These are phyloP conservation scores for Esperia sulphurella DNA, from an alignment of 2,888 invertebrate genomes.

Conservation along the genomic window DNA sequence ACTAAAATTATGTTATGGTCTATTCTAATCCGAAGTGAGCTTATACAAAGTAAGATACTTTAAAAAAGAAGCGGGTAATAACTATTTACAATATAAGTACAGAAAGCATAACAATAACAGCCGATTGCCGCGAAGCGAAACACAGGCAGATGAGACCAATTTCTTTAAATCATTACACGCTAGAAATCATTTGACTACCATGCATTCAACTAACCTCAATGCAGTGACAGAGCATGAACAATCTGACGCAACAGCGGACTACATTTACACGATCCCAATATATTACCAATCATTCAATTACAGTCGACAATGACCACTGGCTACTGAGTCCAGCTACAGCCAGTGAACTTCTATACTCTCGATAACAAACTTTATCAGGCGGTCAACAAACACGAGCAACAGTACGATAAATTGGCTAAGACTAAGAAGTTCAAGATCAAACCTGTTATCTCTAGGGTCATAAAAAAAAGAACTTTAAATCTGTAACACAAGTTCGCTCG, in stretches of 20 bases:
- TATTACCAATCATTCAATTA: constrained; percentile 8
- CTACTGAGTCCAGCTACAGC: not conserved
- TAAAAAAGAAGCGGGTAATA: too few species aligned
- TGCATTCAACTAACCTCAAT: not conserved
- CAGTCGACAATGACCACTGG: not conserved
- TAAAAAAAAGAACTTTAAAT: constrained; percentile 5
- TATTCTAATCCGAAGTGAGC: too few species aligned
- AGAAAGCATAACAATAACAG: too few species aligned
- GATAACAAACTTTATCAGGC: constrained; percentile 11
- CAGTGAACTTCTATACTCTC: constrained; percentile 6
- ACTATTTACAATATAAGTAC: too few species aligned
- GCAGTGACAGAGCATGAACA: constrained; percentile 1
- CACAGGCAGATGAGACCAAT: too few species aligned
- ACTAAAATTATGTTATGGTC: too few species aligned
- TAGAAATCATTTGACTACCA: not conserved
- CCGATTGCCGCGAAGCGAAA: too few species aligned
- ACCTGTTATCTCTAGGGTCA: constrained; percentile 4
- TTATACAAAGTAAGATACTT: too few species aligned
- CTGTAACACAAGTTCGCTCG: constrained; percentile 7
- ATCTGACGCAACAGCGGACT: constrained; percentile 27
- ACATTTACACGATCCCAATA: constrained; percentile 20
- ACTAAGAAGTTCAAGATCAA: constrained; percentile 17
- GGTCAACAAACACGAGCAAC: not conserved
- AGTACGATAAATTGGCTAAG: constrained; percentile 3
- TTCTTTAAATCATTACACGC: not conserved